Conservation (phyloP, 2,888 invertebrate species). For the Teleiodes luculella region DNA sequence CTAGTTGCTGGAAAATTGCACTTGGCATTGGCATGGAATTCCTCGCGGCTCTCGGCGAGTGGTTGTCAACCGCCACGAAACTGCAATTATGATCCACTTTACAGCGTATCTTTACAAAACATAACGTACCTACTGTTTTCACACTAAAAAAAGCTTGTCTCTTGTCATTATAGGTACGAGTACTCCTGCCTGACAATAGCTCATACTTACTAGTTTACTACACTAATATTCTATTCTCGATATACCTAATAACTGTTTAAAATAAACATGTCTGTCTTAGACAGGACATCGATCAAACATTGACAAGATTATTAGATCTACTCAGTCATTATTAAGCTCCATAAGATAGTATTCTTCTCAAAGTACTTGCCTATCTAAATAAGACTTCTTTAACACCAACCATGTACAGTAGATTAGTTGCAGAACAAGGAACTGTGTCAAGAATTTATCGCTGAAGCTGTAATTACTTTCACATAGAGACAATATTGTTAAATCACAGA, state of each 20-base stretch:
- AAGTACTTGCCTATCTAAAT: too few relatives aligned
- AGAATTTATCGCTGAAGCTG: conserved; percentile 45
- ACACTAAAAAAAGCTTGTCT: conserved; percentile 8
- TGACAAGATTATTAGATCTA: not conserved
- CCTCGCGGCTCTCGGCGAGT: conserved; percentile 39
- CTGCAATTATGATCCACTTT: conserved; percentile 30
- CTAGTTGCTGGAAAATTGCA: conserved; percentile 68
- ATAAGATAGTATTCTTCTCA: too few relatives aligned
- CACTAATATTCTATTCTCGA: not conserved
- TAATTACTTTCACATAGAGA: conserved; percentile 58
- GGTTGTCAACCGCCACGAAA: conserved; percentile 38
- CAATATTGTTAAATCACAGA: conserved; percentile 54
- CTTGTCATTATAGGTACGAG: conserved; percentile 6
- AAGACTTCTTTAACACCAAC: not conserved
- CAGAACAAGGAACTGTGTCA: conserved; percentile 22
- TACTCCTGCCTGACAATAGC: too few relatives aligned
- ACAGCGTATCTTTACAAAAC: conserved; percentile 10
- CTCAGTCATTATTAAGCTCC: too few relatives aligned
- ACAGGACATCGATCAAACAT: conserved; percentile 39
- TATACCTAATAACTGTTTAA: conserved; percentile 23
- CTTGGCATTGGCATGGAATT: conserved; percentile 60
- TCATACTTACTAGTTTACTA: too few relatives aligned
- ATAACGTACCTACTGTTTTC: conserved; percentile 2
- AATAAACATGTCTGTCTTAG: conserved; percentile 36
- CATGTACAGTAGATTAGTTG: conserved; percentile 6